Percentiles rank a stretch among this genome's conserved stretches.
Conservation (phyloP, 2,797 vertebrate genomes). For the Cephalopachus bancanus region DNA sequence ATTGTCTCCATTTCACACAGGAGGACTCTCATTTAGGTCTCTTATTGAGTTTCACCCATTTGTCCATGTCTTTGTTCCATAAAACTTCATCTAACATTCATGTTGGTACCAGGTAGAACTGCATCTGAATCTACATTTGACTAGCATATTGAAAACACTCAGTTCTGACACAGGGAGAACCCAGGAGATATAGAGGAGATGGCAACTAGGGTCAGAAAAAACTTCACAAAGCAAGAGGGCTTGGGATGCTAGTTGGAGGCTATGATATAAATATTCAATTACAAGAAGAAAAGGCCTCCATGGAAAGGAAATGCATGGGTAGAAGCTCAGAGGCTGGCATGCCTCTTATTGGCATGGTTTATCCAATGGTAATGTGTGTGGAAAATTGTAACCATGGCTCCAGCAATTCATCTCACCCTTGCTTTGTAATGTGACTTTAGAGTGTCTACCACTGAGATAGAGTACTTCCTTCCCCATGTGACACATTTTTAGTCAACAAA, state of each 20-base stretch:
- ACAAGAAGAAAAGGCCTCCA: neutral
- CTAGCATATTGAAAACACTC: neutral
- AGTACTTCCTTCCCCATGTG: neutral
- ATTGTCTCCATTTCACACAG: neutral
- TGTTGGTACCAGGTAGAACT: neutral
- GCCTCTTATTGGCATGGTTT: neutral
- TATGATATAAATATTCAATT: neutral
- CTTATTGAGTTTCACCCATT: neutral
- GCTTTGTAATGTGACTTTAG: neutral
- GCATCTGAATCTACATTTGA: neutral
- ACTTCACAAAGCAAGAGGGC: neutral
- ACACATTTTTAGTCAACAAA: neutral
- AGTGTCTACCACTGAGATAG: neutral
- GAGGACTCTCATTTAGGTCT: neutral
- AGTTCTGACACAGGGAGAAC: neutral
- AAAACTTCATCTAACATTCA: neutral
- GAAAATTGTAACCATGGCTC: rapidly evolving
- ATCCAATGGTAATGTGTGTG: neutral
- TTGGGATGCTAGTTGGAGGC: neutral
- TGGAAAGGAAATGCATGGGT: neutral
- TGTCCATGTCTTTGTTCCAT: neutral
- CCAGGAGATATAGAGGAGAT: too few species aligned
- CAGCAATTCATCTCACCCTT: neutral
- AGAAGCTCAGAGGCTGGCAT: neutral
- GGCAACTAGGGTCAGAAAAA: neutral